Percentiles rank a stretch among this genome's conserved stretches.
Evolutionary conservation across 2,888 invertebrate species (phyloP).

Genomic region (Drosophila formosana): DNA sequence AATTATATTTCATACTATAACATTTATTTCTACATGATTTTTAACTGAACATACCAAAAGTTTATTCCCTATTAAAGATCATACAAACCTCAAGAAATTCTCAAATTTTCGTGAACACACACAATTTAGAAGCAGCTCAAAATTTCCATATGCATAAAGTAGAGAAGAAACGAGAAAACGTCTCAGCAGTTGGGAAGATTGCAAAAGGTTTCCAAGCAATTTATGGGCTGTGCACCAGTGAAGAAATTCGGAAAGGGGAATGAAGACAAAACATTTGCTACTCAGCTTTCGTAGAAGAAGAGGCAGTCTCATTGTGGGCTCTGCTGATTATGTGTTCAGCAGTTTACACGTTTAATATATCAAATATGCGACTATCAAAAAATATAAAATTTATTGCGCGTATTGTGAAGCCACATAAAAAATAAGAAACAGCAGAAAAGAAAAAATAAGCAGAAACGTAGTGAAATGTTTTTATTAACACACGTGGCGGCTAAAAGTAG

Average conservation of each 20-base stretch:
- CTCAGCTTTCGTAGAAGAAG: conserved; percentile 8
- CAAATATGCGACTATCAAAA: conserved; percentile 53
- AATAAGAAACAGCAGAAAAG: background rate
- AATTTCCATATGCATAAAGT: conserved; percentile 5
- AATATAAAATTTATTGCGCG: conserved; percentile 59
- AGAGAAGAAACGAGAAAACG: conserved; percentile 3
- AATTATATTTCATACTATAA: background rate
- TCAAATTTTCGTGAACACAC: background rate
- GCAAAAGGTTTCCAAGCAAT: conserved; percentile 46
- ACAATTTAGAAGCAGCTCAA: background rate
- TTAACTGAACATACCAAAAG: no score
- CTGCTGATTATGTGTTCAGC: conserved; percentile 46
- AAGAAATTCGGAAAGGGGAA: conserved; percentile 4
- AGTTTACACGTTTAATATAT: conserved; percentile 61
- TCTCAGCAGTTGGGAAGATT: conserved; percentile 38
- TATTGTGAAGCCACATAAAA: conserved; percentile 35
- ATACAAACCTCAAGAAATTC: background rate
- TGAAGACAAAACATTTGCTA: conserved; percentile 21
- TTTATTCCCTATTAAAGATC: no score
- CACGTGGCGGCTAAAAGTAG: conserved; percentile 28
- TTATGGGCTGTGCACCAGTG: conserved; percentile 39
- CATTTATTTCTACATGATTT: background rate
- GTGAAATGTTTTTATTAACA: conserved; percentile 44
- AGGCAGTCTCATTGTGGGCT: conserved; percentile 24
- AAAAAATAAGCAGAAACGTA: background rate